These are phyloP conservation scores for Archaeoteleia sp. DNA, from an alignment of 2,888 invertebrate species.

Conservation along the genomic window DNA sequence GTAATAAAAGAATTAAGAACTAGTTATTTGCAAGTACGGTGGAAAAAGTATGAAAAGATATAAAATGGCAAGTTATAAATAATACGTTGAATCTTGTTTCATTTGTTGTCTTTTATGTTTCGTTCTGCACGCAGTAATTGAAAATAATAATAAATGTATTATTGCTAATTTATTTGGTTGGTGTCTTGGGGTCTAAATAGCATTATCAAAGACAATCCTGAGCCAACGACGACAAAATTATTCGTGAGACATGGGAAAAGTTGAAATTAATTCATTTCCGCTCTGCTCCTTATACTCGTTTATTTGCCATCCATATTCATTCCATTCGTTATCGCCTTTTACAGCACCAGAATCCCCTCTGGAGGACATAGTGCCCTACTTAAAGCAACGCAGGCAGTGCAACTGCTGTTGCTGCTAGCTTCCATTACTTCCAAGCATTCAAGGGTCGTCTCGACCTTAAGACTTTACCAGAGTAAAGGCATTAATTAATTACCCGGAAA, in stretches of 20 bases:
- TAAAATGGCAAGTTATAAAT: too few relatives aligned
- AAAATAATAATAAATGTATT: too few relatives aligned
- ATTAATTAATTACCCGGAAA: conserved; percentile 42
- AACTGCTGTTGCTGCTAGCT: conserved; percentile 25
- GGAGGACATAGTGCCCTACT: conserved; percentile 39
- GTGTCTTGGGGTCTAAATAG: too few relatives aligned
- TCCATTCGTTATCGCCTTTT: conserved; percentile 61
- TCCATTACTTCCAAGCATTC: conserved; percentile 32
- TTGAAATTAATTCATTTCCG: conserved; percentile 54
- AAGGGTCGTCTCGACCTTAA: conserved; percentile 28
- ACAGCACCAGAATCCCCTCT: conserved; percentile 29
- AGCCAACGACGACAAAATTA: neutral
- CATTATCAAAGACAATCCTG: too few relatives aligned
- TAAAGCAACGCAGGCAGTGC: conserved; percentile 38
- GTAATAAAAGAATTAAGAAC: too few relatives aligned
- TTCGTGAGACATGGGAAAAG: conserved; percentile 38
- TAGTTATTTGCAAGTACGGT: too few relatives aligned
- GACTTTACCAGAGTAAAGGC: conserved; percentile 19
- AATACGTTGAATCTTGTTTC: too few relatives aligned
- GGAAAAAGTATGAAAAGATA: too few relatives aligned
- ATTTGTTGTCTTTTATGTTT: too few relatives aligned
- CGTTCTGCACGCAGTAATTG: too few relatives aligned
- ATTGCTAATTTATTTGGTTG: too few relatives aligned
- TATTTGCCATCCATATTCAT: conserved; percentile 66
- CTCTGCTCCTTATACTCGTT: conserved; percentile 40